Conservation (phyloP, 2,797 vertebrate species). For the Linurgus olivaceus region DNA sequence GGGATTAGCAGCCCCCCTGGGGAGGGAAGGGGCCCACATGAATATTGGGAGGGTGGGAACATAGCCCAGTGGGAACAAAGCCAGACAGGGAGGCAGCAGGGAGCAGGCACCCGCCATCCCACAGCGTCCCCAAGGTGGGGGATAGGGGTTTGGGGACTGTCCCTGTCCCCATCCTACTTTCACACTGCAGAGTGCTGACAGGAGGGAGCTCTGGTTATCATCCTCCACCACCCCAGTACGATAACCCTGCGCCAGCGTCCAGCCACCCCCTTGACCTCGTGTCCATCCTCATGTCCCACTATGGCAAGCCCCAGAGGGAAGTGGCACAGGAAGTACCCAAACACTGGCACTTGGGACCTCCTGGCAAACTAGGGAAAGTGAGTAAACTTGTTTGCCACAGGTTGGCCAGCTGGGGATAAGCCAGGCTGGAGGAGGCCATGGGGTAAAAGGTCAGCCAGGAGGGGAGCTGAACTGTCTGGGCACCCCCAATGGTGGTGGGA, state of each 20-base stretch:
- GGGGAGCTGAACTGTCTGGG: background rate
- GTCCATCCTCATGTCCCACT: background rate
- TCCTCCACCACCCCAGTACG: background rate
- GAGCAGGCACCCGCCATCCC: background rate
- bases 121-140: background rate
- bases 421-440: background rate
- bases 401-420: background rate
- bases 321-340: rapidly evolving
- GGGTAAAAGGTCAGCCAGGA: background rate
- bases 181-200: conserved; percentile 22
- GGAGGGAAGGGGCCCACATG: conserved; percentile 48
- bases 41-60: conserved; percentile 44
- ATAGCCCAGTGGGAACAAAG: conserved; percentile 14
- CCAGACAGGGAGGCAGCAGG: rapidly evolving
- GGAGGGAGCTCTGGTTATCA: conserved; percentile 57
- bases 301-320: background rate
- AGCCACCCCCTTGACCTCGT: background rate
- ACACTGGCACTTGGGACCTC: rapidly evolving
- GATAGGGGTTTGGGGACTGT: background rate
- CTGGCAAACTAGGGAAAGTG: background rate
- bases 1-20: conserved; percentile 53
- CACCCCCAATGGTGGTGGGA: rapidly evolving
- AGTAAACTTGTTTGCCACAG: background rate
- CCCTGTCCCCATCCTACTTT: background rate
- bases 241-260: conserved; percentile 18